Evolutionary conservation across 23 tunicate genomes (phyloP), one percentile per base, ranked within the genome.

Genomic region (Diplosoma virens): DNA sequence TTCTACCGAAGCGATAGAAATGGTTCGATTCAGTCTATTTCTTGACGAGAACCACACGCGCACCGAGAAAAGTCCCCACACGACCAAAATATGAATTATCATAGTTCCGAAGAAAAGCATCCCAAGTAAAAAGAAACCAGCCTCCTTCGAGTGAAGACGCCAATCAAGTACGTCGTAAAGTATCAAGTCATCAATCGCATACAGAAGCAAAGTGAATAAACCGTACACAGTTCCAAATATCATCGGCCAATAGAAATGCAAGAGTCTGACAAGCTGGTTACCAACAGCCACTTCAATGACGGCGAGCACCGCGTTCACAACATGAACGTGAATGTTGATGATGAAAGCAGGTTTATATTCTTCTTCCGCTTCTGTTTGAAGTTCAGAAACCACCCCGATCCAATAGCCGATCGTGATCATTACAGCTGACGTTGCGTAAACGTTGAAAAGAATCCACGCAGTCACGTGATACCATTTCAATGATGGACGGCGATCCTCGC

Each of bases 281-380:
- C 18, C 65, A 5, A 67, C 29, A 1, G 35, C 14, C 0, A 84
- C 45, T 58, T 84, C 89, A 33, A 67, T 35, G 47, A 66, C 1
- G 3, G 76, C 56, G 29, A 84, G 82, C 52, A 84, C 78, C 9
- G 58, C 14, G 82, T 68, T 68, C 2, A 84, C 69, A 28, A 66
- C 78, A 63, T 84, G 89, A 20, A 84, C 89, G 35, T 84, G 89
- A 3, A 77, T 28, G 60, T 76, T 84, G 33, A 84, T 34, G 31
- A 55, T 67, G 21, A 53, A 9, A 0, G 37, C 18, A 21, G 89
- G 77, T 29, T 67, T 68, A n/a, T n/a, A n/a, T n/a, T n/a, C n/a
- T n/a, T n/a, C n/a, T n/a, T n/a, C n/a, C 17, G 71, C 32, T 0
- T 71, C 56, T 9, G 30, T 71, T 4, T 76, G 55, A 11, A 76